These are phyloP conservation scores for Trissoscelio sp. DNA, from an alignment of 2,888 invertebrate species.

Conservation along the genomic window DNA sequence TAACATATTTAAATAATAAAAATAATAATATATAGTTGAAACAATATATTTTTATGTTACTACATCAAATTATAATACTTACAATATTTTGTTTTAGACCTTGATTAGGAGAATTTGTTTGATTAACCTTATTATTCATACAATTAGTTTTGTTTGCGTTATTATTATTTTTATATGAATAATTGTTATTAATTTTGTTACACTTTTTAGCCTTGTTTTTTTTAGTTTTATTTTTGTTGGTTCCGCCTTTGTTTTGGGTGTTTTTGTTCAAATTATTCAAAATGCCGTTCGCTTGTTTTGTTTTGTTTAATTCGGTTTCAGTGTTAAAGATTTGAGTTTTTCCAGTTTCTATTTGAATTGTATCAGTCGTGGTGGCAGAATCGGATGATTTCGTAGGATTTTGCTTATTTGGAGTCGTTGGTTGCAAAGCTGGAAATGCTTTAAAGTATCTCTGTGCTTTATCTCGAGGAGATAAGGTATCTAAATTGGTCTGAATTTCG, in stretches of 20 bases:
- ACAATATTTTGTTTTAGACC: constrained; percentile 20
- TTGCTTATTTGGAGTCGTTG: constrained; percentile 79
- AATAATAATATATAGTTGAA: too few relatives aligned
- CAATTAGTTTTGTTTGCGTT: constrained; percentile 25
- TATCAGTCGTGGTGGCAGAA: constrained; percentile 38
- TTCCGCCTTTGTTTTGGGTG: constrained; percentile 74
- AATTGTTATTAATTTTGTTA: constrained; percentile 73
- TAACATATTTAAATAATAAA: too few relatives aligned
- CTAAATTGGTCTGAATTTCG: constrained; percentile 79
- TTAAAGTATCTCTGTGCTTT: constrained; percentile 90
- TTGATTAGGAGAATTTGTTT: constrained; percentile 15
- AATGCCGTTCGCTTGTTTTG: constrained; percentile 59
- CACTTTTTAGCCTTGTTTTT: constrained; percentile 75
- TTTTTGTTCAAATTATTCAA: constrained; percentile 74
- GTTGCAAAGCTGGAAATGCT: constrained; percentile 89
- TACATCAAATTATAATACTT: constrained; percentile 7
- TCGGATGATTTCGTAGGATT: constrained; percentile 53
- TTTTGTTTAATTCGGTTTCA: constrained; percentile 60
- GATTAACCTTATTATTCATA: constrained; percentile 26
- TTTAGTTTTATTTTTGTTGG: constrained; percentile 78
- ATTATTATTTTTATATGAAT: constrained; percentile 48
- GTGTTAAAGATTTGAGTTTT: constrained; percentile 67
- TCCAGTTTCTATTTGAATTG: constrained; percentile 17
- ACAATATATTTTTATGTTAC: too few relatives aligned
- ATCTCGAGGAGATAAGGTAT: constrained; percentile 86